A percentile compares a stretch with the other conserved stretches of the same genome.
These are phyloP conservation scores for Chrysomallon squamiferum DNA, from an alignment of 1,140 invertebrate genomes.

Conservation along the genomic window DNA sequence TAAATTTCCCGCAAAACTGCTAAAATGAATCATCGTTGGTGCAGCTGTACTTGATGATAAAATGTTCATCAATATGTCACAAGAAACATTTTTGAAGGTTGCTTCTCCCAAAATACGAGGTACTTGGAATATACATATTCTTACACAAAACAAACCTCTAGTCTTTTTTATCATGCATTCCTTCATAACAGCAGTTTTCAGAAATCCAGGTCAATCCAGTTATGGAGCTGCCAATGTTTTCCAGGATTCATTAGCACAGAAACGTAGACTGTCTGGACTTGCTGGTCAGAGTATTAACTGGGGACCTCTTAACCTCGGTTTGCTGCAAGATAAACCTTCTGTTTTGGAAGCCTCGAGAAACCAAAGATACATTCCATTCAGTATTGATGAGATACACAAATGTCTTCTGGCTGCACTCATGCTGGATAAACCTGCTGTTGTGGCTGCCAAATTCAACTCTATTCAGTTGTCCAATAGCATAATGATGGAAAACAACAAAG, in stretches of 20 bases:
- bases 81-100: constrained; percentile 25
- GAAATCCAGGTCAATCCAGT: constrained; percentile 38
- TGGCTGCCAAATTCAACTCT: constrained; percentile 24
- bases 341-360: constrained; percentile 12
- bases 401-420: constrained; percentile 21
- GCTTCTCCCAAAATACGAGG: constrained; percentile 42
- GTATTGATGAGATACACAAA: constrained; percentile 16
- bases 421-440: constrained; percentile 18
- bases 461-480: constrained; percentile 13
- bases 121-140: constrained; percentile 46
- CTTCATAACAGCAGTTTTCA: constrained; percentile 32
- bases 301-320: constrained; percentile 32
- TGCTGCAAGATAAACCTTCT: constrained; percentile 15
- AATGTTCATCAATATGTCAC: constrained; percentile 26
- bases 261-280: constrained; percentile 20
- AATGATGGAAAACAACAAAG: constrained; percentile 6
- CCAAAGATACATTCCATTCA: constrained; percentile 21
- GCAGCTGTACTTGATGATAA: constrained; percentile 40
- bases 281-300: constrained; percentile 41
- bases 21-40: constrained; percentile 46
- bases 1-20: constrained; percentile 3
- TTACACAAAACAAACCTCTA: constrained; percentile 25
- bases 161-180: constrained; percentile 48
- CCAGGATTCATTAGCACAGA: constrained; percentile 38
- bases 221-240: constrained; percentile 44